Base-by-base conservation (phyloP, 2,113 vertebrate genomes). In the Chaetodon auriga region DNA sequence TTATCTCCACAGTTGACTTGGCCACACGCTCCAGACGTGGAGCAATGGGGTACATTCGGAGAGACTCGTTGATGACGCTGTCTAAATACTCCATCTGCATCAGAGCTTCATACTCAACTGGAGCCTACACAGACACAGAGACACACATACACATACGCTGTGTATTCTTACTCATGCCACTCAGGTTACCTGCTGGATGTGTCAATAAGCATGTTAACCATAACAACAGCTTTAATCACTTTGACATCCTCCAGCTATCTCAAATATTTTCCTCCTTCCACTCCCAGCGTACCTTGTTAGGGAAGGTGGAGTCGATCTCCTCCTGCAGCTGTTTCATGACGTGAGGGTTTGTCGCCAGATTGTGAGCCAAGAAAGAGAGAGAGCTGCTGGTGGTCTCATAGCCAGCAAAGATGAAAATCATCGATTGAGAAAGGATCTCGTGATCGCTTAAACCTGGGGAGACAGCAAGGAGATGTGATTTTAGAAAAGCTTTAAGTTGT, bases 11-110 rank as follows among this genome's bases (percentile, higher is more conserved):
- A 0, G 95, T 93, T 36, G 95, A 90, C 89, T 97, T 97, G 88
- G 96, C 96, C 35, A 95, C 30, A n/a, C 97, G 96, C 9, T 97
- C 93, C 19, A 97, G 3, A 19, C 94, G 85, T 0, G 77, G 19
- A 1, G 45, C 80, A 0, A 73, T 16, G 0, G 97, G 96, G 43
- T 90, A 96, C 18, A 98, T 23, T 2, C 95, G 81, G 25, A 97
- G 91, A 6, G 91, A 88, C 87, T 99, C 96, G 0, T 92, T 97
- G 89, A 97, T 83, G 43, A 95, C 96, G 89, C 95, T 94, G 15
- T 98, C 95, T 0, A 99, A 82, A 75, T 97, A 97, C 6, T 97
- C 96, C 95, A 98, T 96, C 76, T 97, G 94, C 57, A 80, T 86
- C 80, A 97, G 5, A 0, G 75, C 2, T 0, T 83, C 90, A n/a